Percentiles rank a stretch among this genome's conserved stretches.
phyloP scores from a whole-genome alignment of 2,113 vertebrate species.

The Stigmatopora nigra region DNA sequence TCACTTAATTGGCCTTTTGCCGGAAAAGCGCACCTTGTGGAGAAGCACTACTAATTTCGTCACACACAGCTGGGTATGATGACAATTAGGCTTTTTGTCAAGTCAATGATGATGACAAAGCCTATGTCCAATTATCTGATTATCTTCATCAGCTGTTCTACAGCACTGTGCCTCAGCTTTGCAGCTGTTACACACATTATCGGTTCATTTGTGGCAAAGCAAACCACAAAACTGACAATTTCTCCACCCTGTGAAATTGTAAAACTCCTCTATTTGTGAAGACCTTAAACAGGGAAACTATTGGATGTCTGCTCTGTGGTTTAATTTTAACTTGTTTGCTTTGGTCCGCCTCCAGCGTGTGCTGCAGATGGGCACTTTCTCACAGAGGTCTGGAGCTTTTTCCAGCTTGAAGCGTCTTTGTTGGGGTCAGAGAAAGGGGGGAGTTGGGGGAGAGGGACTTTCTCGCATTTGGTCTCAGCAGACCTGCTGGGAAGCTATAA shows the following conservation, averaged over 20 bases:
- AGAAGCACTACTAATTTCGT: too few relatives aligned
- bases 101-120: too few relatives aligned
- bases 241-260: conserved; percentile 54
- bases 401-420: conserved; percentile 21
- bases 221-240: conserved; percentile 50
- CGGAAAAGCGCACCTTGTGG: too few relatives aligned
- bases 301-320: conserved; percentile 57
- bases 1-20: too few relatives aligned
- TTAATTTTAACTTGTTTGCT: conserved; percentile 74
- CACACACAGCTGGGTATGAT: too few relatives aligned
- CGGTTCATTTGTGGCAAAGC: conserved; percentile 35
- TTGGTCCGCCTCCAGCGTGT: conserved; percentile 61
- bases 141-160: conserved; percentile 11
- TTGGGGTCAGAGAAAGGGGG: conserved; percentile 15
- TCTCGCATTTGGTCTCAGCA: conserved; percentile 19
- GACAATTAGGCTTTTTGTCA: too few relatives aligned
- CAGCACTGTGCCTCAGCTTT: conserved; percentile 14
- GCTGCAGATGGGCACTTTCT: conserved; percentile 69
- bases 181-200: conserved; percentile 27
- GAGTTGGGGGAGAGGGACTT: conserved; percentile 15
- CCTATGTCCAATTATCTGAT: too few relatives aligned
- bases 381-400: conserved; percentile 54
- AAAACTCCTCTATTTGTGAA: conserved; percentile 59
- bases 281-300: conserved; percentile 55
- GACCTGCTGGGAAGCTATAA: conserved; percentile 23